Conservation (phyloP, 2,113 vertebrate species). For the Rhynchomys soricoides region DNA sequence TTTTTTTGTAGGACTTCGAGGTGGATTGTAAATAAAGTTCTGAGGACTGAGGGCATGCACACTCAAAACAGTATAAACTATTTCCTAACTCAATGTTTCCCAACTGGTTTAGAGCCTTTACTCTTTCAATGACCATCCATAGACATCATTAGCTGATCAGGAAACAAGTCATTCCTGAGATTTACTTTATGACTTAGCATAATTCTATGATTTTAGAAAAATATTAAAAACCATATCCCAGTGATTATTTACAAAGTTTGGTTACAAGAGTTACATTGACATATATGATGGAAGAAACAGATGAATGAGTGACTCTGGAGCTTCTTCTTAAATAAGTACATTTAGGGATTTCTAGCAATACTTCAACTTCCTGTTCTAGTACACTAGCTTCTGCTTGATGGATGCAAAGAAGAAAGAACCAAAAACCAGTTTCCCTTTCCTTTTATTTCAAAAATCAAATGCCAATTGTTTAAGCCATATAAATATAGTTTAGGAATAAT, state of each 20-base stretch:
- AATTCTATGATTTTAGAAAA: conserved; percentile 14
- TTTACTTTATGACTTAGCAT: neutral
- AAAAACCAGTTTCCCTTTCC: neutral
- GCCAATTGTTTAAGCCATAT: neutral
- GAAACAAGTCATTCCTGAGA: neutral
- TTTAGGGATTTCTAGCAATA: too few relatives aligned
- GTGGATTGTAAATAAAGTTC: neutral
- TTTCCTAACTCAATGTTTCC: neutral
- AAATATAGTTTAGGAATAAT: neutral
- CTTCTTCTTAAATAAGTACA: neutral
- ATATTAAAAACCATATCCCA: neutral
- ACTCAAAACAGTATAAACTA: neutral
- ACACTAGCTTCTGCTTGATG: neutral
- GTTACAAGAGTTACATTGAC: neutral
- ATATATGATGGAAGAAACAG: neutral
- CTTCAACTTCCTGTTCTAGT: neutral
- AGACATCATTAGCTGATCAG: neutral
- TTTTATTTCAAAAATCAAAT: neutral
- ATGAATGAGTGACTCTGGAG: neutral
- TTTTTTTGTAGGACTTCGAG: neutral
- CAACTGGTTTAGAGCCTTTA: neutral
- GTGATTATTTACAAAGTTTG: neutral
- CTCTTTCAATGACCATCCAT: neutral
- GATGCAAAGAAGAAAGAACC: neutral
- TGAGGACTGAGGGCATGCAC: neutral